Evolutionary conservation across 64 coral and sea anemone genomes (phyloP), one percentile per base, ranked within the genome.

Genomic region (Exaiptasia diaphana): DNA sequence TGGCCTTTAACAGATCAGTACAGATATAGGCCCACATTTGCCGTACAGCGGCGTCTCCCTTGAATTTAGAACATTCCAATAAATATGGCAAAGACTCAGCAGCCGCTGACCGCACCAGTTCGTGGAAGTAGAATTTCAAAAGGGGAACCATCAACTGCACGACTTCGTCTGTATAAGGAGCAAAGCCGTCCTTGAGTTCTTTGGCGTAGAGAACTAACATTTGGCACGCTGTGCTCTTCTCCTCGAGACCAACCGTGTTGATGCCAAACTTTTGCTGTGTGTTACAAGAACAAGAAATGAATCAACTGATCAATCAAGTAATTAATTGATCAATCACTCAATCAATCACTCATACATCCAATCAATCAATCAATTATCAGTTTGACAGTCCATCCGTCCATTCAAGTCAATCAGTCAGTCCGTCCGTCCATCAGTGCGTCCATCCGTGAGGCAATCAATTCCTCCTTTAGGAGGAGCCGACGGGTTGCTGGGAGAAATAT

Each of bases 11-110:
- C 58, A 99, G 73, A 71, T 99, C 95, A 20, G 77, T 78, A 27
- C 89, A 92, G 20, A 91, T 92, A 23, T 85, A 99, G 1, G 89
- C 95, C 95, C 95, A 99, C 95, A 99, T 99, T 25, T 99, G 95
- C 20, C 89, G 58, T 11, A 99, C 55, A 28, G 91, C 91, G 0
- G 79, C 95, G 12, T 99, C 95, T 3, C 95, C 95, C 67, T 99
- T 99, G n/a, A 88, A 74, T 34, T 87, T 83, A 3, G 90, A 79
- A 36, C 89, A 88, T 21, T 99, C 95, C 20, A 99, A 58, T 17
- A 99, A 75, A 68, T 89, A 89, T 0, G 95, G 95, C 13, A 99
- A 68, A 14, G 83, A 79, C 67, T 99, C 95, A 9, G 95, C 95
- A 1, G 95, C 95, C 1, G 95, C 90, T 44, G 95, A 88, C 28